These are phyloP conservation scores for Erebia epiphron DNA, from an alignment of 2,888 invertebrate species.

Conservation along the genomic window DNA sequence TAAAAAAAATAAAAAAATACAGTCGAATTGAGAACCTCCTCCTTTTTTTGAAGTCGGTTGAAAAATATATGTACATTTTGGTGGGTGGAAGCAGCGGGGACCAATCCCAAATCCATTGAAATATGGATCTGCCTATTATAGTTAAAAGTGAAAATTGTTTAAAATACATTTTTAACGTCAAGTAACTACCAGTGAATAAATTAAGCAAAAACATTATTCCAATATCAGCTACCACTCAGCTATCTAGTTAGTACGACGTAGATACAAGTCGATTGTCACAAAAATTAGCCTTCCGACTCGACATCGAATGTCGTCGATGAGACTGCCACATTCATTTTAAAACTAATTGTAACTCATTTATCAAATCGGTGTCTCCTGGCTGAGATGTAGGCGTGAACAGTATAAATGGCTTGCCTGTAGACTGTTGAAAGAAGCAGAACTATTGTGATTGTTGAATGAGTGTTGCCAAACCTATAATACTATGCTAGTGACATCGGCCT, in stretches of 20 bases:
- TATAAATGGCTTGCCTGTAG: constrained; percentile 29
- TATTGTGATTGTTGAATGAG: constrained; percentile 51
- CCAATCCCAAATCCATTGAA: too few relatives aligned
- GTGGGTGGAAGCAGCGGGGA: too few relatives aligned
- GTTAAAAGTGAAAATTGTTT: too few relatives aligned
- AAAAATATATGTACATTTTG: too few relatives aligned
- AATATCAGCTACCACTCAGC: too few relatives aligned
- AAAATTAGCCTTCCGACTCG: constrained; percentile 14
- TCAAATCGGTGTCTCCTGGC: constrained; percentile 33
- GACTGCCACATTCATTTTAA: constrained; percentile 32
- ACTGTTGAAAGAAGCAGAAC: constrained; percentile 18
- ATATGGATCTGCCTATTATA: too few relatives aligned
- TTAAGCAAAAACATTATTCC: too few relatives aligned
- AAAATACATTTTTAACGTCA: too few relatives aligned
- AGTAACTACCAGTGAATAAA: too few relatives aligned
- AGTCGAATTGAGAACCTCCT: too few relatives aligned
- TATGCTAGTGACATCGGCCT: background rate
- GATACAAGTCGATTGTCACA: background rate
- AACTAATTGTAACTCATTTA: constrained; percentile 36
- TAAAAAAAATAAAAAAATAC: too few relatives aligned
- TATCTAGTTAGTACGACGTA: background rate
- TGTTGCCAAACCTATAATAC: constrained; percentile 43
- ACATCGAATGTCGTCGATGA: constrained; percentile 22
- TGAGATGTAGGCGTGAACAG: constrained; percentile 30
- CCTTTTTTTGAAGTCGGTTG: too few relatives aligned